Base-by-base conservation (phyloP, 2,797 vertebrate genomes). In the Artibeus lituratus region DNA sequence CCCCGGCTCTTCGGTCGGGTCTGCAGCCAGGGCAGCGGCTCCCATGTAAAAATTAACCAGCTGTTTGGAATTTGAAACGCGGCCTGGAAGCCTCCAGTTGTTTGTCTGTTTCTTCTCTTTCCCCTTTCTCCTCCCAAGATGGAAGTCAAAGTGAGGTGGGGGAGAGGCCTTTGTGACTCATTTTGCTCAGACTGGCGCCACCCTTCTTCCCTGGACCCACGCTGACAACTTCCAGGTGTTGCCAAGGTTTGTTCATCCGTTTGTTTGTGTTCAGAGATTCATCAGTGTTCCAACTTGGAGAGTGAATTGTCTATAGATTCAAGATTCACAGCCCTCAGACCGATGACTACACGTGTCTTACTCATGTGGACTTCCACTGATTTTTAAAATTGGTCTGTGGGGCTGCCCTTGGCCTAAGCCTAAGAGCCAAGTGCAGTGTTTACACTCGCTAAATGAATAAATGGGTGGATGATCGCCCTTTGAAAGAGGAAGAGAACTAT, bases 31-130 rank as follows among this genome's bases (percentile, higher is more conserved):
- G 53, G 10, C 24, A 90, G 72, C 19, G 3, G 84, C 77, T 87
- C 72, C 76, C 47, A 73, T 80, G 93, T 94, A 94, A 96, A 96
- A 96, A 90, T 90, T 85, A 91, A 94, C 85, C 78, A 87, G 65
- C 65, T 88, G 55, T 82, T 3, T 91, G 70, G 87, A 94, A 95
- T 95, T 88, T 6, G 65, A 94, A 96, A 90, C 62, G 81, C 82
- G 83, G 57, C 32, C 69, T 70, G 26, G 24, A 82, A 94, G 83
- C 32, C 12, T 87, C 74, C 83, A 88, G 47, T 73, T 83, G 47
- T 57, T 82, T 51, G 10, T 59, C 78, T 57, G 22, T 29, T 29
- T 51, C 32, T 53, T 10, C 44, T 59, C 55, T 29, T 29, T 24
- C 32, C 37, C 19, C 42, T 87, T 85, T 85, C 69, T 90, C 35